Conservation (phyloP, 2,888 invertebrate genomes). For the Rhagophthalmus giganteus region DNA sequence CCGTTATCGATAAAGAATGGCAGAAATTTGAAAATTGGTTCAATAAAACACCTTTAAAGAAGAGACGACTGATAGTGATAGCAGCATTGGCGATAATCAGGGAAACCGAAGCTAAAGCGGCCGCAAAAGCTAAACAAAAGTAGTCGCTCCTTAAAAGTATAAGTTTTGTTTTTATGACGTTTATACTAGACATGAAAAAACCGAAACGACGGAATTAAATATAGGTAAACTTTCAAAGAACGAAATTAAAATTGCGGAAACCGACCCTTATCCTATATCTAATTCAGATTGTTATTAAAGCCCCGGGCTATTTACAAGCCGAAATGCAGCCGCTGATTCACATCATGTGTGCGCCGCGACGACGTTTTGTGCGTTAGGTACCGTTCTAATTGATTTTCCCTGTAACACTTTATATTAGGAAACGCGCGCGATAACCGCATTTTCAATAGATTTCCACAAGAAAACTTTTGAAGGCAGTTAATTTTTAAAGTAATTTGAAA, state of each 20-base stretch:
- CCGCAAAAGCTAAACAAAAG: not conserved
- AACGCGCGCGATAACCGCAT: too few relatives aligned
- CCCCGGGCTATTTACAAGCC: slow-evolving; percentile 45
- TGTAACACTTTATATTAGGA: slow-evolving; percentile 7
- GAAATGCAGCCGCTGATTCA: slow-evolving; percentile 50
- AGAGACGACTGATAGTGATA: slow-evolving; percentile 48
- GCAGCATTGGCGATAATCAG: slow-evolving; percentile 38
- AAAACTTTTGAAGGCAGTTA: too few relatives aligned
- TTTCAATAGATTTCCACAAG: too few relatives aligned
- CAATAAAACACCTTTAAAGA: slow-evolving; percentile 47
- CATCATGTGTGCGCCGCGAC: slow-evolving; percentile 42
- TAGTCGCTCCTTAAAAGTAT: too few relatives aligned
- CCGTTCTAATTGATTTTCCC: slow-evolving; percentile 34
- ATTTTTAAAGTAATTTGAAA: too few relatives aligned
- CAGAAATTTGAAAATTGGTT: slow-evolving; percentile 60
- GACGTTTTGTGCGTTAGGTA: slow-evolving; percentile 25
- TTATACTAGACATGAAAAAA: too few relatives aligned
- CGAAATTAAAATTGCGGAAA: too few relatives aligned
- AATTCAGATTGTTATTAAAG: slow-evolving; percentile 35
- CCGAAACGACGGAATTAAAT: too few relatives aligned
- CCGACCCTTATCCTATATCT: too few relatives aligned
- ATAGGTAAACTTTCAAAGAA: too few relatives aligned
- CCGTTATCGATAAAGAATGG: slow-evolving; percentile 55
- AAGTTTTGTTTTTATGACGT: too few relatives aligned
- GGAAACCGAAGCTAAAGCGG: slow-evolving; percentile 40